A percentile compares a stretch with the other conserved stretches of the same genome.
Evolutionary conservation across 1,140 invertebrate genomes (phyloP).

Genomic region (Zaprionus ornatus): DNA sequence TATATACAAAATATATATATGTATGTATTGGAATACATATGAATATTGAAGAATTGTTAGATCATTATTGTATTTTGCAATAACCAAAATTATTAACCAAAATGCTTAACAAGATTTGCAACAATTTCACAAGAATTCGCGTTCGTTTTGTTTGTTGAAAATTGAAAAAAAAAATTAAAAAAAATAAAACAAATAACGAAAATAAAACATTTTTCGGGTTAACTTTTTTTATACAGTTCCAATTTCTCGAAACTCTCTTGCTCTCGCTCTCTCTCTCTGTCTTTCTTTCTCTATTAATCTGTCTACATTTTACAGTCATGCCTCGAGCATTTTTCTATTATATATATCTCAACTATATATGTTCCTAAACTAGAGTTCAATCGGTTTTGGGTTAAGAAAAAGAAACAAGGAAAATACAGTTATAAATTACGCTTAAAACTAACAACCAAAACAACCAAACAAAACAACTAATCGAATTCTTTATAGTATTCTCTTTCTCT

Average conservation of each 20-base stretch:
- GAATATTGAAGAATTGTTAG: conserved; percentile 37
- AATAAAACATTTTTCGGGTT: conserved; percentile 84
- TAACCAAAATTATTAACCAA: conserved; percentile 83
- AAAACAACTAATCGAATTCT: conserved; percentile 47
- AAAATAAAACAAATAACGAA: conserved; percentile 57
- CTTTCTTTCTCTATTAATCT: conserved; percentile 34
- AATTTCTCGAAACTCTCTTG: conserved; percentile 26
- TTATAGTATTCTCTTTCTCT: conserved; percentile 22
- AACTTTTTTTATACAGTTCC: conserved; percentile 52
- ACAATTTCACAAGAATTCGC: conserved; percentile 26
- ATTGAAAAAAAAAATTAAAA: conserved; percentile 14
- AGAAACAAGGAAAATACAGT: conserved; percentile 27
- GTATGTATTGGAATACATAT: conserved; percentile 29
- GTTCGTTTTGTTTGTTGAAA: conserved; percentile 14
- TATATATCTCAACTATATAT: conserved; percentile 32
- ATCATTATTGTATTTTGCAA: conserved; percentile 81
- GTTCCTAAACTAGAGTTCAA: conserved; percentile 41
- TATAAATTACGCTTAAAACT: conserved; percentile 50
- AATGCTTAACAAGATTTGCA: conserved; percentile 62
- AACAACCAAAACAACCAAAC: conserved; percentile 51
- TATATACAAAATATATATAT: conserved; percentile 31
- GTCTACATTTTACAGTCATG: conserved; percentile 43
- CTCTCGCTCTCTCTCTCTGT: conserved; percentile 17
- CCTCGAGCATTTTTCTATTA: conserved; percentile 49
- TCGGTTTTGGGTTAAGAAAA: conserved; percentile 64